Evolutionary conservation across 2,113 vertebrate species (phyloP), one percentile per base, ranked within the genome.

Genomic region (Gasterosteus nipponicus): DNA sequence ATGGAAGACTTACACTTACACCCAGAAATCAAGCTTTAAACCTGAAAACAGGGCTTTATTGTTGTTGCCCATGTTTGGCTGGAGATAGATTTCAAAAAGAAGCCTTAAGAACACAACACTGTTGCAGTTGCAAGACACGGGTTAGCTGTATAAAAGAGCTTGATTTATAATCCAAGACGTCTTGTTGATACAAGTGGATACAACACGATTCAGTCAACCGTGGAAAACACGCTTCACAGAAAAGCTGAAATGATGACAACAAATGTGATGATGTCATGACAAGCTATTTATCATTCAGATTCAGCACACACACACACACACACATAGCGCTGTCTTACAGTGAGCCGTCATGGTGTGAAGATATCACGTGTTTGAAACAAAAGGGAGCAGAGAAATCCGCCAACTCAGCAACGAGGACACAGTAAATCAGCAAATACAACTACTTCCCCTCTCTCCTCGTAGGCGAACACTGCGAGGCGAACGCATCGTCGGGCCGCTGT

Each of bases 391-490:
- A 29, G 19, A 58, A 64, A 65, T 19, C 1, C 51, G 15, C n/a
- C 33, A 53, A 19, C 31, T 10, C 2, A 6, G 38, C 1, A 19
- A 14, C 46, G 11, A 56, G 3, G 33, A 59, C 2, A 62, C 44
- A 29, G 29, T 4, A n/a, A n/a, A n/a, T n/a, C n/a, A 26, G 22
- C 1, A 38, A n/a, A n/a, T 5, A 56, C 12, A 62, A 12, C 7
- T 4, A 18, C 16, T 3, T 19, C 2, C 4, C 3, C 0, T 15
- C 53, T 60, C 14, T 44, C 62, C 19, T 61, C 11, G 0, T 64
- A 97, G 97, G 97, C 3, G 95, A 97, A 39, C 95, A 93, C 87
- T 99, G 97, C 3, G 97, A 98, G 86, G 91, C 97, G 88, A 95
- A 95, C 16, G 85, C 94, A 26, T 95, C 92, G 3, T 95, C 94